Evolutionary conservation across 2,888 invertebrate species (phyloP).

Genomic region (Sarcophaga carnaria): DNA sequence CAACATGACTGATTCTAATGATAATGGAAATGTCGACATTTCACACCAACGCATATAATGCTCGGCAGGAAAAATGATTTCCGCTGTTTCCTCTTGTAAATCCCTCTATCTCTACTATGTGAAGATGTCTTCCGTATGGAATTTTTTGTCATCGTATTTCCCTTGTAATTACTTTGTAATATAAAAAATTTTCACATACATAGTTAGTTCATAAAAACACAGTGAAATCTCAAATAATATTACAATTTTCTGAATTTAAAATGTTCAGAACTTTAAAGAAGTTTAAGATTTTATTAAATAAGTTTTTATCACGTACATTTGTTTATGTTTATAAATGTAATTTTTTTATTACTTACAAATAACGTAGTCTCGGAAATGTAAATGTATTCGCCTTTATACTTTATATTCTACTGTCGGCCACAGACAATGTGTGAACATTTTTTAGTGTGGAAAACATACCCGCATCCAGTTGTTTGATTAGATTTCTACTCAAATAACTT

Average conservation of each 20-base stretch:
- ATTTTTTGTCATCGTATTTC: too few relatives aligned
- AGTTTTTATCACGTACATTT: background rate
- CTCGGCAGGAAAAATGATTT: too few relatives aligned
- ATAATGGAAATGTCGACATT: background rate
- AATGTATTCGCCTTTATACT: constrained; percentile 78
- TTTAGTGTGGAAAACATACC: constrained; percentile 80
- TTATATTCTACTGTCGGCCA: constrained; percentile 82
- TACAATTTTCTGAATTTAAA: too few relatives aligned
- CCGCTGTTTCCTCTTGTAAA: background rate
- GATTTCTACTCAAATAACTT: constrained; percentile 82
- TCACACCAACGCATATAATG: background rate
- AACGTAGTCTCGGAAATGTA: constrained; percentile 79
- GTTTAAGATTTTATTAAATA: too few relatives aligned
- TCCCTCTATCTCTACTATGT: too few relatives aligned
- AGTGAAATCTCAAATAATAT: too few relatives aligned
- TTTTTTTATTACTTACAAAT: constrained; percentile 81
- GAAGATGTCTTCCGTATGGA: too few relatives aligned
- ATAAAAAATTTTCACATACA: too few relatives aligned
- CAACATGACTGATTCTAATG: background rate
- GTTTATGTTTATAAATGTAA: background rate
- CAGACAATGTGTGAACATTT: constrained; percentile 81
- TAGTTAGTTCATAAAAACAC: too few relatives aligned
- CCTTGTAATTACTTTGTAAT: too few relatives aligned
- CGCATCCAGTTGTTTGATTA: constrained; percentile 77
- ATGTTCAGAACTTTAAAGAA: too few relatives aligned